Conservation (phyloP, 1,140 invertebrate species). For the Homarus americanus region DNA sequence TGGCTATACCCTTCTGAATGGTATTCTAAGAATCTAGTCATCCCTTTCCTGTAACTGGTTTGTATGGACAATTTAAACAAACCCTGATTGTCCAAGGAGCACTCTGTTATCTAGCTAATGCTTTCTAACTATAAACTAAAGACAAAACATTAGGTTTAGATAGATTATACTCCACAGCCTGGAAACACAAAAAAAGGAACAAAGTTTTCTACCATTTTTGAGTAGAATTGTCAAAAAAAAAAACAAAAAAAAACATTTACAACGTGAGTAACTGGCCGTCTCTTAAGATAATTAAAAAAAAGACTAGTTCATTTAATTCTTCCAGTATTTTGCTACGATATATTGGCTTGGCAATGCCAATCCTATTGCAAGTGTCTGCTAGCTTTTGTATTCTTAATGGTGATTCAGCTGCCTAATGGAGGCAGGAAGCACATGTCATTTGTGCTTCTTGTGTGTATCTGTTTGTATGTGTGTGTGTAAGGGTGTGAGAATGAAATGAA, state of each 20-base stretch:
- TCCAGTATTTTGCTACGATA: conserved; percentile 46
- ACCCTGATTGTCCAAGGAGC: background rate
- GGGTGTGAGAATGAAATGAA: background rate
- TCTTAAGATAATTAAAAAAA: conserved; percentile 21
- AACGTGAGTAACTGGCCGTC: conserved; percentile 3
- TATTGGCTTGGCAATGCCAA: conserved; percentile 30
- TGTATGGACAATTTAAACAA: conserved; percentile 11
- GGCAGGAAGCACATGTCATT: background rate
- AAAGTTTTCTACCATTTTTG: conserved; percentile 10
- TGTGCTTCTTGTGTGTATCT: conserved; percentile 29
- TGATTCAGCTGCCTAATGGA: conserved; percentile 22
- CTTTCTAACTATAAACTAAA: background rate
- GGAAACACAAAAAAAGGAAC: conserved; percentile 41
- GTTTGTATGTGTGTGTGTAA: background rate
- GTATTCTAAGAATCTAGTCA: conserved; percentile 8
- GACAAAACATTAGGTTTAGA: conserved; percentile 20
- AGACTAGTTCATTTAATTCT: conserved; percentile 29
- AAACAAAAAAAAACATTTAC: no score
- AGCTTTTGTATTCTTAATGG: conserved; percentile 47
- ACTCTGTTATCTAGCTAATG: conserved; percentile 3
- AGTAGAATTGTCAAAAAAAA: background rate
- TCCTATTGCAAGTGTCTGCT: conserved; percentile 29
- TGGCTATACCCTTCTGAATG: background rate
- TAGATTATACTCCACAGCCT: conserved; percentile 8
- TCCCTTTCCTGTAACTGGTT: background rate